A percentile compares a stretch with the other conserved stretches of the same genome.
These are phyloP conservation scores for Xiphydria camelus DNA, from an alignment of 2,888 invertebrate species.

Conservation along the genomic window DNA sequence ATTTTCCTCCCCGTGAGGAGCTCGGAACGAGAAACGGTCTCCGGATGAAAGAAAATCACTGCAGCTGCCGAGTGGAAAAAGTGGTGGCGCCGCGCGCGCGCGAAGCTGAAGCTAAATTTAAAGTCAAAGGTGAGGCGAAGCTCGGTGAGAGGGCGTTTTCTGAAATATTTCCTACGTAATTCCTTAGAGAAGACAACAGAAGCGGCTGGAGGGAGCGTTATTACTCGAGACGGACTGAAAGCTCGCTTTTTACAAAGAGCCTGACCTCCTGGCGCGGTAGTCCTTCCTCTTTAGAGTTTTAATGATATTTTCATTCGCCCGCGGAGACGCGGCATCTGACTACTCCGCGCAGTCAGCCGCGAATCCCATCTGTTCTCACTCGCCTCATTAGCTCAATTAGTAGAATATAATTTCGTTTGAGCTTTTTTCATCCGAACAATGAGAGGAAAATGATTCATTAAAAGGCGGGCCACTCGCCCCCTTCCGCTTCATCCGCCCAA, in stretches of 20 bases:
- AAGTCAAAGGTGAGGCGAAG: no score
- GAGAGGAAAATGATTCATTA: no score
- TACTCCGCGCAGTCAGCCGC: not conserved
- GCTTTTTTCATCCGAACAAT: not conserved
- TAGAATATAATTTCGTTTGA: not conserved
- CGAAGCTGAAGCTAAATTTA: no score
- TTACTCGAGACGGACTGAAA: not conserved
- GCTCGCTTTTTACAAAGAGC: not conserved
- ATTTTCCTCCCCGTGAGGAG: no score
- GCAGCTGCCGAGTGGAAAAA: no score
- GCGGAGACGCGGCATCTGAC: not conserved
- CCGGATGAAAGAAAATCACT: no score
- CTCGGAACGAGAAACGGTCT: no score
- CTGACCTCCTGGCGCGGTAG: not conserved
- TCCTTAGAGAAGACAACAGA: not conserved
- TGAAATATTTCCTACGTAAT: no score
- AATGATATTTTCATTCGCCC: slow-evolving; percentile 1
- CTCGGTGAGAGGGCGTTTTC: no score
- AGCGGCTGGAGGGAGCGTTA: not conserved
- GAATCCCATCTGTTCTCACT: not conserved
- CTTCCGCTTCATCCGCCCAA: no score
- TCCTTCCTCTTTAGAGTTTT: not conserved
- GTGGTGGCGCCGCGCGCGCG: no score
- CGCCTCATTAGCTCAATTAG: slow-evolving; percentile 1
- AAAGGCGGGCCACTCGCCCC: no score